phyloP scores from a whole-genome alignment of 2,113 vertebrate species.

The Tapirus terrestris region DNA sequence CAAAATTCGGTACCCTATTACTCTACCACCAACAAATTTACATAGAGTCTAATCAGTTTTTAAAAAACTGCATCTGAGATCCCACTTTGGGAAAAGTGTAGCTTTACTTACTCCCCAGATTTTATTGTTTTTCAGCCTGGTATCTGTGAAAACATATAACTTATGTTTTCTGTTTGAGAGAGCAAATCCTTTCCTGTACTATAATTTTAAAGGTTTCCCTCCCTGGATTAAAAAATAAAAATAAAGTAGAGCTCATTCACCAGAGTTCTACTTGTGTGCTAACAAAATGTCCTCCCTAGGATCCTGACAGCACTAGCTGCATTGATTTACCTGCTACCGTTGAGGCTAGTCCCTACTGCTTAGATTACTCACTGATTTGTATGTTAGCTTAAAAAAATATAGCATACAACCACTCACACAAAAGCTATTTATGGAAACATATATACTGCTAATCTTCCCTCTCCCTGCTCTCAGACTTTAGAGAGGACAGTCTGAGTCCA shows the following conservation, averaged over 20 bases:
- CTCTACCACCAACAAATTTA: conserved; percentile 47
- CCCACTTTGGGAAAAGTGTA: neutral
- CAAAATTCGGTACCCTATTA: conserved; percentile 58
- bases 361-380: conserved; percentile 22
- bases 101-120: neutral
- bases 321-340: neutral
- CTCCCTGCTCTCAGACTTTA: neutral
- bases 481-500: neutral
- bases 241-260: neutral
- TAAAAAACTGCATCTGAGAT: conserved; percentile 5
- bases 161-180: conserved; percentile 20
- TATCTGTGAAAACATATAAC: conserved; percentile 12
- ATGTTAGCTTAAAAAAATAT: neutral
- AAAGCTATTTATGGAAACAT: conserved; percentile 25
- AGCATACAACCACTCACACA: neutral
- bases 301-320: neutral
- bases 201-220: conserved; percentile 19
- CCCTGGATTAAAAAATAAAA: neutral
- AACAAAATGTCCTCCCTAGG: neutral
- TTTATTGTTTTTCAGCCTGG: neutral
- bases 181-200: neutral
- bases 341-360: neutral
- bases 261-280: neutral
- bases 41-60: neutral
- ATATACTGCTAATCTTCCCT: neutral